phyloP scores from a whole-genome alignment of 2,113 vertebrate species.

The Mixornis gularis region DNA sequence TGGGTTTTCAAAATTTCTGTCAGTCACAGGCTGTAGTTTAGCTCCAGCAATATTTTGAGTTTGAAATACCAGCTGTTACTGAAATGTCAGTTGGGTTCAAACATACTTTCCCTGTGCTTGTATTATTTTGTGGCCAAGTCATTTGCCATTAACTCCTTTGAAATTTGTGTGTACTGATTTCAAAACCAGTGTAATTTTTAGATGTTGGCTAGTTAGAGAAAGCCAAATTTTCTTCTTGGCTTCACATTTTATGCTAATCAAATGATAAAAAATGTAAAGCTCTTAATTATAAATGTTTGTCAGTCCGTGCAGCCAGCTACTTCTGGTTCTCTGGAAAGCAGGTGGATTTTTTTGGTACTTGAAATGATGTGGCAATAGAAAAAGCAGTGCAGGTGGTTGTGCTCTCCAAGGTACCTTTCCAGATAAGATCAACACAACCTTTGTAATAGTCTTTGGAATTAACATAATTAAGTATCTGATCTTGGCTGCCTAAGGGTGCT shows the following conservation, averaged over 20 bases:
- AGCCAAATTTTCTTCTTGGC: neutral
- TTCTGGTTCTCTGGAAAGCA: neutral
- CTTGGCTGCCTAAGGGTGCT: neutral
- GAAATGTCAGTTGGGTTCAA: neutral
- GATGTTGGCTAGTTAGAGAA: neutral
- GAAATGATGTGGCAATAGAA: neutral
- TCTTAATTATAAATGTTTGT: neutral
- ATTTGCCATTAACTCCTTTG: neutral
- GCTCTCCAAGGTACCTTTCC: neutral
- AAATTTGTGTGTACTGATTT: neutral
- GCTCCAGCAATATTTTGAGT: neutral
- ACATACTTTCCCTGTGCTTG: neutral
- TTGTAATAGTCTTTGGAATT: neutral
- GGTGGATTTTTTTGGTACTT: neutral
- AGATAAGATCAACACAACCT: neutral
- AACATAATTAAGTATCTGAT: neutral
- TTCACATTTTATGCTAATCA: neutral
- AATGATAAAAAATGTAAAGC: neutral
- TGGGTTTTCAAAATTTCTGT: neutral
- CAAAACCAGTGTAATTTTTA: neutral
- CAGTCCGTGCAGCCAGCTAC: neutral
- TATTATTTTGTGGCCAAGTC: neutral
- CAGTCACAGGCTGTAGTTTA: neutral
- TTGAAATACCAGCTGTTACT: neutral
- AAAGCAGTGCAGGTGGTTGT: fast-evolving